Conservation (phyloP, 2,888 invertebrate species). For the Eupelmus urozonus region DNA sequence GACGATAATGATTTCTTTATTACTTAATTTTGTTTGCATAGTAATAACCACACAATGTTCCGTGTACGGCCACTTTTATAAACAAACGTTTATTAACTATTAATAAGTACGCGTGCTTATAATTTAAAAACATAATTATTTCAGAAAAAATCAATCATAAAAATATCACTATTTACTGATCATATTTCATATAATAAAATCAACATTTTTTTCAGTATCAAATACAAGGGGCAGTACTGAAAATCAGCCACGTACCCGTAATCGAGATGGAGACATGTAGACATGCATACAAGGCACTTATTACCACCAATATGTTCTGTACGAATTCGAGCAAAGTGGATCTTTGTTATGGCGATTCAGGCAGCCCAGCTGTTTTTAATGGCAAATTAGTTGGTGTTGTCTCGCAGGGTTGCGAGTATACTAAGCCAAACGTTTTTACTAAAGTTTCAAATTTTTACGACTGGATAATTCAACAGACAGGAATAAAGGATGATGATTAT, state of each 20-base stretch:
- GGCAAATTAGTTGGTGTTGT: constrained; percentile 33
- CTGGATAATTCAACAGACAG: constrained; percentile 25
- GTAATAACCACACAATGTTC: too few relatives aligned
- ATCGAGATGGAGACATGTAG: background rate
- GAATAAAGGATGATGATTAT: too few relatives aligned
- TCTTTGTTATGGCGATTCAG: constrained; percentile 40
- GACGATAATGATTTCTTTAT: too few relatives aligned
- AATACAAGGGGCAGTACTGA: background rate
- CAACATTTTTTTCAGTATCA: background rate
- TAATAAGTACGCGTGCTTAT: background rate
- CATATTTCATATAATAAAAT: background rate
- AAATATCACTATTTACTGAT: background rate
- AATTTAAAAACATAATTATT: background rate
- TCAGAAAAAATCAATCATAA: background rate
- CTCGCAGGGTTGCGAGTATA: constrained; percentile 34
- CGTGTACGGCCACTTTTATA: too few relatives aligned
- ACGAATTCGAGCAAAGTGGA: constrained; percentile 7
- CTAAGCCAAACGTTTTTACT: constrained; percentile 9
- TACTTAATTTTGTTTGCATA: too few relatives aligned
- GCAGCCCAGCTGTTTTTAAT: constrained; percentile 30
- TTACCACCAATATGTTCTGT: constrained; percentile 22
- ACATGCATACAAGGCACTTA: background rate
- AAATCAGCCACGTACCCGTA: background rate
- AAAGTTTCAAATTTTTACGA: constrained; percentile 28
- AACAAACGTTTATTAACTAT: background rate